Evolutionary conservation across 2,113 vertebrate species (phyloP), one percentile per base, ranked within the genome.

Genomic region (Chascanopsetta lugubris): DNA sequence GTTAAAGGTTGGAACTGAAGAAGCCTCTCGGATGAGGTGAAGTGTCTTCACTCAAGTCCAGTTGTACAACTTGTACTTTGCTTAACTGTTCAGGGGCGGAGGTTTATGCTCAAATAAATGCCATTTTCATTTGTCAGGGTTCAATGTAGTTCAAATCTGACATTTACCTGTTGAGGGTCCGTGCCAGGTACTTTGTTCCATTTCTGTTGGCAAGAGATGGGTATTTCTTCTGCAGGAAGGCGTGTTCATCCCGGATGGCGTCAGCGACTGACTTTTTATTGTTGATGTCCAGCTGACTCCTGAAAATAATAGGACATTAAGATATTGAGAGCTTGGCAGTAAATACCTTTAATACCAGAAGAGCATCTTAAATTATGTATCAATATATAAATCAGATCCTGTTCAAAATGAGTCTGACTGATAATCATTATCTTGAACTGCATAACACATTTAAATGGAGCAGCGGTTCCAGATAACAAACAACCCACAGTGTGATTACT

Each of bases 231-330:
- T 99, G 97, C 61, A 99, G 94, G 86, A 99, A 99, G 24, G 90
- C 96, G 45, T 99, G 91, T 47, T 99, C 97, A 57, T 99, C 97
- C 10, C 94, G 94, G 73, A 98, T 95, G 2, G 97, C 94, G 73
- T 99, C 97, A 1, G 89, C 86, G 46, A 99, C 96, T 5, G 89
- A 92, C 87, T 99, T 99, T 80, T 96, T 99, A 82, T 96, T 99
- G 76, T 99, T 99, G 82, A 99, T 99, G 80, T 99, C 97, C 77
- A 99, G 75, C 85, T 99, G 97, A 80, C 97, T 99, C 95, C 97
- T 99, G 58, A 67, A 67, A 42, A 40, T 5, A 36, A 50, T 1
- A 51, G 0, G 54, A 1, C 3, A 57, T 17, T 1, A 10, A 38
- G 34, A 50, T 11, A 6, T 36, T 54, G 21, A 38, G 30, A 38